Evolutionary conservation across 1,140 invertebrate genomes (phyloP), one percentile per base, ranked within the genome.

Genomic region (Pentalonia nigronervosa): DNA sequence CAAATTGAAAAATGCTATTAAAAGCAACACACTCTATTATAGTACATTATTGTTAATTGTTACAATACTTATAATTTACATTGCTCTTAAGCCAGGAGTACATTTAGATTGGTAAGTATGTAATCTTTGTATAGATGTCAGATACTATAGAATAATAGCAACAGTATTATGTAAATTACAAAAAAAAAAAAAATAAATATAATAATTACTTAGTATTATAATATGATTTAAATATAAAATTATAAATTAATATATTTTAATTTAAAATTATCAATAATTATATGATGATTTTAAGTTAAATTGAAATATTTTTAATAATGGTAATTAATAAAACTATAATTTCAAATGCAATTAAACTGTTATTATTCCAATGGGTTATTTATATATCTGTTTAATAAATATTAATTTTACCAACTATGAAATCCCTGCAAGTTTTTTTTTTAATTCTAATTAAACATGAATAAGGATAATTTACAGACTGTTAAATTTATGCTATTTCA

Each of bases 21-120:
- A 99, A 89, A 99, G 99, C 95, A 99, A 99, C 96, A 98, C 98
- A 21, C 99, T 99, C 94, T 99, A 99, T 95, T 99, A 99, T 95
- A 98, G 98, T 36, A 99, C 98, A 91, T 99, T 99, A 95, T 95
- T 99, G 45, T 97, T 99, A 88, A 99, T 99, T 94, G 99, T 99
- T 96, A 97, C 98, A 21, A 96, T 99, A 83, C 96, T 99, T 87
- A 96, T 99, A 7, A 98, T 99, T 94, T 99, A 99, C 95, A 97
- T 99, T 89, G 98, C 98, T 1, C 95, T 98, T 0, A 97, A 98
- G 95, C 97, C 98, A 50, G 97, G 97, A 45, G 96, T 99, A n/a
- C 96, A 97, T 94, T 96, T 99, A 88, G 98, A 99, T 96, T 97
- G 97, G 97, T 98, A 96, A 95, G 95, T 95, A 81, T 30, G 56